Evolutionary conservation across 2,888 invertebrate genomes (phyloP).

Genomic region (Luffia ferchaultella): DNA sequence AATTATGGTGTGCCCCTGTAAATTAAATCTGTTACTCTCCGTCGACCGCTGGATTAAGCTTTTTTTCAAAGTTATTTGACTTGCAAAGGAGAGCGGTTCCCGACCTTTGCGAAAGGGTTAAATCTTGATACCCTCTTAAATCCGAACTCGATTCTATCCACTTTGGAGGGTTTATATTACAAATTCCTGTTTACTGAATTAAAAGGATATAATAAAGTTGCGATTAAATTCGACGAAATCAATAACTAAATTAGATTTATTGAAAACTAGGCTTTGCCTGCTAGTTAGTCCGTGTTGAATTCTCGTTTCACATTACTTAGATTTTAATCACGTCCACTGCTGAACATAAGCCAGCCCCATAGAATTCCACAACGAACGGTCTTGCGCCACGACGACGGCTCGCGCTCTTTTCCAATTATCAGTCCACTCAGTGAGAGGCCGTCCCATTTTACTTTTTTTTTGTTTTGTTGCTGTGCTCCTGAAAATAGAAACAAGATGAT

Average conservation of each 20-base stretch:
- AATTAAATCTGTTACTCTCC: neutral
- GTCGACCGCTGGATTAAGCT: neutral
- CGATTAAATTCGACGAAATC: neutral
- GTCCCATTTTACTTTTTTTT: too few species aligned
- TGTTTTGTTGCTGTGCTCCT: too few species aligned
- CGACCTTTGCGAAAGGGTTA: neutral
- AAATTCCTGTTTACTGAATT: neutral
- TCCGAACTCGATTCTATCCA: neutral
- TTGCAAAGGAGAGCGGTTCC: constrained; percentile 4
- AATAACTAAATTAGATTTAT: neutral
- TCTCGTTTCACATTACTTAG: neutral
- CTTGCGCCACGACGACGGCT: too few species aligned
- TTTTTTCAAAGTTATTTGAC: constrained; percentile 1
- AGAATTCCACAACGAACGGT: too few species aligned
- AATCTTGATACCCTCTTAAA: neutral
- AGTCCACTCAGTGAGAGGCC: too few species aligned
- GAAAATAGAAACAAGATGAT: too few species aligned
- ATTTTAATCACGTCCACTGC: too few species aligned
- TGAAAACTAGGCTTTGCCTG: neutral
- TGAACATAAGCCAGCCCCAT: too few species aligned
- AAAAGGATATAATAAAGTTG: neutral
- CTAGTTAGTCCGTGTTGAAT: neutral
- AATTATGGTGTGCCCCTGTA: neutral
- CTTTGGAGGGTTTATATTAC: neutral
- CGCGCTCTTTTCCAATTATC: too few species aligned